These are phyloP conservation scores for Ctenosaura bakeri DNA, from an alignment of 2,797 vertebrate genomes.

Conservation along the genomic window DNA sequence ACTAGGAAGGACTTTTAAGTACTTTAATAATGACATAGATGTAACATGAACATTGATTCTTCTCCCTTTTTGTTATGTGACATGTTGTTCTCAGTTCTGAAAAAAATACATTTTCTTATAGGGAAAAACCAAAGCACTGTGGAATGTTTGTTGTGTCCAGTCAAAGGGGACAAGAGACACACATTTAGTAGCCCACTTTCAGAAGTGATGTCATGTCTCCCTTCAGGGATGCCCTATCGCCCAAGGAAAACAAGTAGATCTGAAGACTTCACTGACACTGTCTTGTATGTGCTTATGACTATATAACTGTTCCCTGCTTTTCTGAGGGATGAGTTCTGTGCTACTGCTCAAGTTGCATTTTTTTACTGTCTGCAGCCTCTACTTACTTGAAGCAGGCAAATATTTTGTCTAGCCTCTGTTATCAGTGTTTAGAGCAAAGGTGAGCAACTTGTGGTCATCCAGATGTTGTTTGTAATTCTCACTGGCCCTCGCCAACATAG, in stretches of 20 bases:
- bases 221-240: neutral
- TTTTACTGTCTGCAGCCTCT: neutral
- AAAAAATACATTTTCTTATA: neutral
- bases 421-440: neutral
- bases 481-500: no score
- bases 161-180: no score
- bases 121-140: neutral
- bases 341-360: neutral
- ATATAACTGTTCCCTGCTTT: no score
- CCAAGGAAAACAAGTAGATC: neutral
- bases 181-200: neutral
- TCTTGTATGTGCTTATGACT: neutral
- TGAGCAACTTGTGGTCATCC: no score
- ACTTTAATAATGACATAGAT: neutral
- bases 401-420: neutral
- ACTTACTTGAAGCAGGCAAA: neutral
- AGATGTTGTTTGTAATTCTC: no score
- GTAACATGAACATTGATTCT: neutral
- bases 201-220: neutral
- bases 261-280: neutral
- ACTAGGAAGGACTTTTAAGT: neutral
- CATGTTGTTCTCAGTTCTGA: neutral
- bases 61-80: neutral
- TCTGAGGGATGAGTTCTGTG: neutral
- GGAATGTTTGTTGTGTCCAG: neutral